Evolutionary conservation across 2,113 vertebrate species (phyloP).

Genomic region (Spermophilus dauricus): DNA sequence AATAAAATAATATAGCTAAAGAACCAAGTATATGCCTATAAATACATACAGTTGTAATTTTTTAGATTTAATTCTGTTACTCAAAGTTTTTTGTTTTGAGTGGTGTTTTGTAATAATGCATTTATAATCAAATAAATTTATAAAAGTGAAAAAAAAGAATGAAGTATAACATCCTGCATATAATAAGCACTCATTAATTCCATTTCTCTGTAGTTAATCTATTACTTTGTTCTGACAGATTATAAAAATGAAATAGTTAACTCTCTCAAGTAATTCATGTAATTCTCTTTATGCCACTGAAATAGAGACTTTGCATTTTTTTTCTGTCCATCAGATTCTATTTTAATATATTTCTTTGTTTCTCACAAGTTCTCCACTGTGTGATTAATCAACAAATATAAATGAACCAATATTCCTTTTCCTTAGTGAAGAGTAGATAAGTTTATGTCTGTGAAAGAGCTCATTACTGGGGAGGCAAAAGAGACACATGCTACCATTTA

Average conservation of each 20-base stretch:
- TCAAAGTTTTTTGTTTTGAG: too few species aligned
- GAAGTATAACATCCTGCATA: neutral
- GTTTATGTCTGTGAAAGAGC: neutral
- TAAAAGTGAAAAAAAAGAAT: neutral
- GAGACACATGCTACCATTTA: neutral
- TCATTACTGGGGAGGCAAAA: neutral
- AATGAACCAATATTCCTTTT: neutral
- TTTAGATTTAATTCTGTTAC: too few species aligned
- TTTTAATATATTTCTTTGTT: neutral
- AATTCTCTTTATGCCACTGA: neutral
- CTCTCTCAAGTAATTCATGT: neutral
- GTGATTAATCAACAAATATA: neutral
- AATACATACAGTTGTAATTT: too few species aligned
- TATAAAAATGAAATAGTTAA: constrained; percentile 44
- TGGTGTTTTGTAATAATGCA: too few species aligned
- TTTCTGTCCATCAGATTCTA: constrained; percentile 18
- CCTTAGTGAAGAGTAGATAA: neutral
- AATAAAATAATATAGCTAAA: neutral
- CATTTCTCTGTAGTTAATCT: neutral
- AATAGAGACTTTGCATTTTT: neutral
- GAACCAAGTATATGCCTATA: neutral
- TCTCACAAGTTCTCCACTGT: constrained; percentile 6
- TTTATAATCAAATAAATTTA: too few species aligned
- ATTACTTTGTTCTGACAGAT: neutral
- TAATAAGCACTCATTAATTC: constrained; percentile 28